Evolutionary conservation across 2,888 invertebrate genomes (phyloP), one percentile per base, ranked within the genome.

Genomic region (Drosophila picticornis): DNA sequence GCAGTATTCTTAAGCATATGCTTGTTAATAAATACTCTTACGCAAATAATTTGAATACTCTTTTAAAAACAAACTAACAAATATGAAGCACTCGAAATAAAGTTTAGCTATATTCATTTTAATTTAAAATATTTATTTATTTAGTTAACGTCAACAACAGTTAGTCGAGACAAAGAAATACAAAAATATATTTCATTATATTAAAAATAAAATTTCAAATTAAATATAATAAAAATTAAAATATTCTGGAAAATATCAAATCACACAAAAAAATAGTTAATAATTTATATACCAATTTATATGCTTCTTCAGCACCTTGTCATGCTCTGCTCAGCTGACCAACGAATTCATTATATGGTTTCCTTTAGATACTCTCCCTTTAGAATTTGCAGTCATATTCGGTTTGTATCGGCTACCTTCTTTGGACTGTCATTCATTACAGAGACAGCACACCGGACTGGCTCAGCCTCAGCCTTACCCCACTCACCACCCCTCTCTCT

Each of bases 381-480:
- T n/a, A 66, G 77, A 78, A 76, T 80, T 76, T 62, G 77, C 72
- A 62, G 43, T 62, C 43, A 13, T 50, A 13, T 68, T 38, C 31
- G 19, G 27, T 40, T 55, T 43, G 62, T 51, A 48, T 77, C 43
- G 81, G 22, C 40, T 58, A 55, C 87, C 84, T 79, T 87, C 79
- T 89, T 87, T 71, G 78, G 85, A 32, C 72, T 72, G 80, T 40
- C 88, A 84, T 74, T 80, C 74, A 89, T 77, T 80, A 89, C 80
- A 89, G 57, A 73, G 67, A 75, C 69, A 58, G 59, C 38, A 50
- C 50, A 46, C 32, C 7, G 25, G n/a, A n/a, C n/a, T n/a, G n/a
- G n/a, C n/a, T n/a, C n/a, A 27, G 59, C 38, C 13, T 38, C n/a
- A 22, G 62, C 38, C 51, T 60, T 22, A 4, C 22, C 16, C 10